A percentile compares a stretch with the other conserved stretches of the same genome.
Conservation (phyloP, 2,797 vertebrate species). For the Enteromius treurensis region DNA sequence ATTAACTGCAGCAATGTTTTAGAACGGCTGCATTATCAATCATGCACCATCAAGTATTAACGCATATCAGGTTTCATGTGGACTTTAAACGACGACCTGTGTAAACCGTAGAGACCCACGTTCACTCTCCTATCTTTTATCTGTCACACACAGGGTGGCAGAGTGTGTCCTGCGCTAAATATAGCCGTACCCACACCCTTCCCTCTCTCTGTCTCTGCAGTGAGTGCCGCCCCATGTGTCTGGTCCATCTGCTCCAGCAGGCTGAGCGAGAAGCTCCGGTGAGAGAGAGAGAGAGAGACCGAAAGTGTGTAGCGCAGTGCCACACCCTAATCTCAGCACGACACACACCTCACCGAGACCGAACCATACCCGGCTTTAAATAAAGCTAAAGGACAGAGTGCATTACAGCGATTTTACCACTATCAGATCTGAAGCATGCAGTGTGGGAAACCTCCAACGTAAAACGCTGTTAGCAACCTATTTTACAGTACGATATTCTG, state of each 20-base stretch:
- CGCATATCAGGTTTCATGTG: neutral
- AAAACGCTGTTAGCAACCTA: neutral
- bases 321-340: slow-evolving; percentile 31
- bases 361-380: neutral
- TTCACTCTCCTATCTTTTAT: slow-evolving; percentile 61
- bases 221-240: slow-evolving; percentile 70
- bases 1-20: neutral
- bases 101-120: neutral
- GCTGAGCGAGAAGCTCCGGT: slow-evolving; percentile 63
- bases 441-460: neutral
- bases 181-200: slow-evolving; percentile 62
- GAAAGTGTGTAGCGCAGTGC: slow-evolving; percentile 24
- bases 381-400: neutral
- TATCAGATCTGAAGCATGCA: neutral
- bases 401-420: neutral
- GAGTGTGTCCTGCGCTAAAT: slow-evolving; percentile 73
- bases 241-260: slow-evolving; percentile 73
- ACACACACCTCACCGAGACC: neutral
- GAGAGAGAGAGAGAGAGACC: slow-evolving; percentile 34
- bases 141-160: slow-evolving; percentile 73
- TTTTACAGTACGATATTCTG: neutral
- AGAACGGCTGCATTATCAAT: neutral
- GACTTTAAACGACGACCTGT: neutral
- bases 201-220: slow-evolving; percentile 54
- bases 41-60: neutral